A percentile compares a stretch with the other conserved stretches of the same genome.
phyloP scores from a whole-genome alignment of 2,888 invertebrate species.

The Liopterus haemorrhoidalis region DNA sequence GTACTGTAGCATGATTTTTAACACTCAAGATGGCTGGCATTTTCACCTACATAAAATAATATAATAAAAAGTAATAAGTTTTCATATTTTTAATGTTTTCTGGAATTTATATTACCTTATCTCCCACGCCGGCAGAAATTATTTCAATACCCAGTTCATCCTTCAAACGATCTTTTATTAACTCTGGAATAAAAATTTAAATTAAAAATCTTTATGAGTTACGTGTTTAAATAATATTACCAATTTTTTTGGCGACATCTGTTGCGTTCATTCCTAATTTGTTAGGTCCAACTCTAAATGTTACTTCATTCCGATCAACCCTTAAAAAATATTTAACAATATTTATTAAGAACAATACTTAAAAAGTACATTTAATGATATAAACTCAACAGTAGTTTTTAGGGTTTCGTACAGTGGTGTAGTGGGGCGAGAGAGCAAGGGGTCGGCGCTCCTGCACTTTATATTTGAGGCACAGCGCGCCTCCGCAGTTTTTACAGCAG shows the following conservation, averaged over 20 bases:
- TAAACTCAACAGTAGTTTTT: constrained; percentile 11
- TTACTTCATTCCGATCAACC: constrained; percentile 69
- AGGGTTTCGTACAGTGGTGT: no score
- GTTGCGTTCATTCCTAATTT: constrained; percentile 59
- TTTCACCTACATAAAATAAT: constrained; percentile 44
- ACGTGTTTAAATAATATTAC: constrained; percentile 44
- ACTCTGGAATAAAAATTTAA: constrained; percentile 42
- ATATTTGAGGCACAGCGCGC: no score
- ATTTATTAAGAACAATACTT: constrained; percentile 4
- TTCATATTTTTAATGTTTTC: constrained; percentile 45
- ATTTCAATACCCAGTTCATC: constrained; percentile 64
- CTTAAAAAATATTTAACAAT: constrained; percentile 46
- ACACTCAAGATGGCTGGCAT: constrained; percentile 46
- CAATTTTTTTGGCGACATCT: constrained; percentile 60
- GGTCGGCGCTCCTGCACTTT: no score
- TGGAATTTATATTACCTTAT: constrained; percentile 54
- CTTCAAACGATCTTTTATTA: constrained; percentile 61
- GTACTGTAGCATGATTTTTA: constrained; percentile 36
- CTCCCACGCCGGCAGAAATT: constrained; percentile 69
- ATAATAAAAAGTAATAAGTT: constrained; percentile 6
- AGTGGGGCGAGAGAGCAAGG: no score
- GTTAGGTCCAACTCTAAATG: constrained; percentile 66
- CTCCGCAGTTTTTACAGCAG: no score
- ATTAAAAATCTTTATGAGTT: neutral
- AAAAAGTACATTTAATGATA: constrained; percentile 3